Evolutionary conservation across 2,888 invertebrate genomes (phyloP), one percentile per base, ranked within the genome.

Genomic region (Adineta ricciae): DNA sequence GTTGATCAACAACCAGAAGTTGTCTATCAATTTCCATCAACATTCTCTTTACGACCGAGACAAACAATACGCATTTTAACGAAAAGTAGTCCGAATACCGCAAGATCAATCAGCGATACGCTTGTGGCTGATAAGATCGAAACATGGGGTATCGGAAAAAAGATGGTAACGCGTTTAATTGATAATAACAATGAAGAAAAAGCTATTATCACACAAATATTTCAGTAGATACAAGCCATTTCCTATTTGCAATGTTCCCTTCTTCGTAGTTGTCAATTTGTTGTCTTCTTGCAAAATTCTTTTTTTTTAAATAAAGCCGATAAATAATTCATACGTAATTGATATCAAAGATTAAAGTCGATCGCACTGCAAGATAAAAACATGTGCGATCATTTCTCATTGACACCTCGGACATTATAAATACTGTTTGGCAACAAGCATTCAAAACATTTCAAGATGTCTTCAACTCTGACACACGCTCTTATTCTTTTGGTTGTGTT

Each of bases 71-170:
- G 83, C 50, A 85, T 85, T 83, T 83, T 83, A 50, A 72, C 85
- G 32, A 83, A 78, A 83, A 32, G 72, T 49, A 49, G 64, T 32
- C 89, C 90, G 27, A 87, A 88, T 50, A 88, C 88, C n/a, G 32
- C 32, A 36, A 64, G 16, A 16, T 32, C 64, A 64, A 5, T 32
- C 0, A 19, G 64, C 19, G 32, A 64, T 19, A 32, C 16, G 19
- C 87, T 90, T 83, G 88, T 90, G 64, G 54, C 83, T 78, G 72
- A 85, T 46, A 72, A 83, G 72, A 27, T 85, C 9, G 83, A 85
- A 86, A 89, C 88, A 72, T 85, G 85, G 85, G 32, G 85, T 4
- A 85, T 83, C 11, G 85, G 85, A 14, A 64, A 72, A 36, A 49
- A 83, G 0, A 85, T 85, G 85, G 50, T 83, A n/a, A 85, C 85